phyloP scores from a whole-genome alignment of 2,797 vertebrate species.

The Nyctibius grandis region DNA sequence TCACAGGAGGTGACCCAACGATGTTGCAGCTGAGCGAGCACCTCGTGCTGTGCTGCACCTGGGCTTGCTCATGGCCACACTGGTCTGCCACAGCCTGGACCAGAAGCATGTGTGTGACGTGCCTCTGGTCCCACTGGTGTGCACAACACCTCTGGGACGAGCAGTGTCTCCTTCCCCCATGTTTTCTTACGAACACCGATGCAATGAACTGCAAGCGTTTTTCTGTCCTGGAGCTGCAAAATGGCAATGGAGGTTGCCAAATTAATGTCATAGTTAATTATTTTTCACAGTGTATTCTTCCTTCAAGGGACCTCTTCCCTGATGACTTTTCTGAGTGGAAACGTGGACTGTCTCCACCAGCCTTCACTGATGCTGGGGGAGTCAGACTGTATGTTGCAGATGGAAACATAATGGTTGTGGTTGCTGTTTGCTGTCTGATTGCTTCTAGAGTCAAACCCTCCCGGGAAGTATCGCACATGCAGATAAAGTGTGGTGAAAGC shows the following conservation, averaged over 20 bases:
- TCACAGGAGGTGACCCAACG: neutral
- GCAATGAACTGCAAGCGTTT: neutral
- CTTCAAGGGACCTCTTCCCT: neutral
- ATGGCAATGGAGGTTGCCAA: neutral
- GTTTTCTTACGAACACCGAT: neutral
- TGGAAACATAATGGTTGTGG: neutral
- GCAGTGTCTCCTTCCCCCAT: rapidly evolving
- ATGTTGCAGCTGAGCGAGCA: neutral
- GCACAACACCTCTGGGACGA: rapidly evolving
- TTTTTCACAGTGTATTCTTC: neutral
- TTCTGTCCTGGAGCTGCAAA: neutral
- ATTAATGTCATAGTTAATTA: neutral
- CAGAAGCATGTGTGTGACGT: rapidly evolving
- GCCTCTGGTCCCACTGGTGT: neutral
- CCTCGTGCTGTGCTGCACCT: neutral
- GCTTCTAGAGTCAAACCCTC: neutral
- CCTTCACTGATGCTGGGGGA: neutral
- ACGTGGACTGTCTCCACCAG: neutral
- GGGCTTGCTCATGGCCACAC: neutral
- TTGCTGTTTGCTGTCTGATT: neutral
- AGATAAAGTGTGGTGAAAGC: neutral
- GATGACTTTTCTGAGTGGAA: neutral
- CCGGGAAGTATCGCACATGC: neutral
- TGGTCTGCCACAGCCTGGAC: rapidly evolving
- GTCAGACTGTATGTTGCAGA: neutral